phyloP scores from a whole-genome alignment of 2,797 vertebrate genomes.

The Micropoecilia bifurca region DNA sequence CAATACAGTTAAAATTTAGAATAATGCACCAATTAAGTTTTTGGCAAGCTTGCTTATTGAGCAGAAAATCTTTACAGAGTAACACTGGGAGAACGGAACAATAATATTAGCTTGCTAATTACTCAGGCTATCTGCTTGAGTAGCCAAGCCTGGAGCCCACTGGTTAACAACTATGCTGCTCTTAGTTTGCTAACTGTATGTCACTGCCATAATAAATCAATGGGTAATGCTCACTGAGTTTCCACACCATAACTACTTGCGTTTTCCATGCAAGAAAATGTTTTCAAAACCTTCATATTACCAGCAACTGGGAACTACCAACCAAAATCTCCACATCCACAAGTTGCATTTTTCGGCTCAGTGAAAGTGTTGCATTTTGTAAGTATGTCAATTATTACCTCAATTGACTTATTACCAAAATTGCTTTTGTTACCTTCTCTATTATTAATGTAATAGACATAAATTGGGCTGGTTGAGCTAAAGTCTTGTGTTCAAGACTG shows the following conservation, averaged over 20 bases:
- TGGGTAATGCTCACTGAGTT: neutral
- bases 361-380: neutral
- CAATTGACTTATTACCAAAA: too few relatives aligned
- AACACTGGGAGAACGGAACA: neutral
- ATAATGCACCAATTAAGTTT: neutral
- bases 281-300: neutral
- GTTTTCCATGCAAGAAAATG: neutral
- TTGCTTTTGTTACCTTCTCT: neutral
- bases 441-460: neutral
- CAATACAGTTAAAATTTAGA: neutral
- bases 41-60: neutral
- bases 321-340: neutral
- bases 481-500: neutral
- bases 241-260: neutral
- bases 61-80: neutral
- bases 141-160: neutral
- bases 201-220: neutral
- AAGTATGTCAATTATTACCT: neutral
- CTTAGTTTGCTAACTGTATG: conserved; percentile 1
- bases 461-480: neutral
- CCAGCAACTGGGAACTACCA: neutral
- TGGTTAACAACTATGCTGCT: neutral
- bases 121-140: neutral
- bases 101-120: neutral
- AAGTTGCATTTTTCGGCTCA: neutral